A percentile compares a stretch with the other conserved stretches of the same genome.
phyloP scores from a whole-genome alignment of 2,797 vertebrate genomes.

The Pangasius sanitwongsei region DNA sequence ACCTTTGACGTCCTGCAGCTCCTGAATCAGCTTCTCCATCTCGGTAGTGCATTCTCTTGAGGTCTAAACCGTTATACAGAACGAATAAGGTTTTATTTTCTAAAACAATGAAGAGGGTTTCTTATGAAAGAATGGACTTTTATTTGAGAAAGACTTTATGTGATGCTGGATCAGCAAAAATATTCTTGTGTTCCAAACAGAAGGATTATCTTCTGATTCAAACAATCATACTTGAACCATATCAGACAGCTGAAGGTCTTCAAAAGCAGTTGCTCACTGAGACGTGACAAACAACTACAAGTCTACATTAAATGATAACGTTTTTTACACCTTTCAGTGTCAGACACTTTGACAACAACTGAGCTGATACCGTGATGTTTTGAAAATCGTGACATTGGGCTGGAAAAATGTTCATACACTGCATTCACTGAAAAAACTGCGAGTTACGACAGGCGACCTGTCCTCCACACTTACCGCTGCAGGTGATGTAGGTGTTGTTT shows the following conservation, averaged over 20 bases:
- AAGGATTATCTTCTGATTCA: neutral
- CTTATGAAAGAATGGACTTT: neutral
- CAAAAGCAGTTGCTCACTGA: neutral
- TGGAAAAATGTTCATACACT: neutral
- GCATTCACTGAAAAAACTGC: neutral
- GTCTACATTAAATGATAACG: neutral
- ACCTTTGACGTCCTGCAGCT: conserved; percentile 61
- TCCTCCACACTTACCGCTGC: conserved; percentile 59
- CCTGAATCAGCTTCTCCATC: conserved; percentile 57
- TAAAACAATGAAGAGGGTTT: neutral
- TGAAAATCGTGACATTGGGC: neutral
- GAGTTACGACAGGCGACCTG: too few relatives aligned
- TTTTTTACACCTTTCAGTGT: neutral
- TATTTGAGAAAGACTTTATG: neutral
- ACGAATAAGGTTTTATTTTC: neutral
- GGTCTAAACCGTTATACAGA: conserved; percentile 2
- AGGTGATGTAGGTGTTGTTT: conserved; percentile 51
- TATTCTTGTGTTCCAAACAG: too few relatives aligned
- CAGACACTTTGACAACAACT: neutral
- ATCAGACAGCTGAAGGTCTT: neutral
- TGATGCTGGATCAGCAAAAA: neutral
- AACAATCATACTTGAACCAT: neutral
- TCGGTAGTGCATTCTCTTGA: conserved; percentile 52
- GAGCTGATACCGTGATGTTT: neutral
- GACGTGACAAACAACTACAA: neutral